A percentile compares a stretch with the other conserved stretches of the same genome.
Evolutionary conservation across 2,113 vertebrate species (phyloP).

Genomic region (Notothenia rossii): DNA sequence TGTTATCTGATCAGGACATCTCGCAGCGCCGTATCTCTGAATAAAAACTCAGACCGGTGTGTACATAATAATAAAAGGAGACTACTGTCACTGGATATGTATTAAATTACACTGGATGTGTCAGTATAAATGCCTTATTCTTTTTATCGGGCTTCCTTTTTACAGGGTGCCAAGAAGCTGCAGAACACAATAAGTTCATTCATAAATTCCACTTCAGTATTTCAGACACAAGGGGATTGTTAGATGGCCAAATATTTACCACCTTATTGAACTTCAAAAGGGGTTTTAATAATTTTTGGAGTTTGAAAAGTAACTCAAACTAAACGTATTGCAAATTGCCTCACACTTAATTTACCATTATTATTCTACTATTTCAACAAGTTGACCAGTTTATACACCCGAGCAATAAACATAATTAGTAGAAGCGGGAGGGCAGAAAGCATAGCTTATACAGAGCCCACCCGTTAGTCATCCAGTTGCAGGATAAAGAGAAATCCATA

Average conservation of each 20-base stretch:
- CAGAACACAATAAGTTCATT: background rate
- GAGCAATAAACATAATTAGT: too few relatives aligned
- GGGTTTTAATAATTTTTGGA: too few relatives aligned
- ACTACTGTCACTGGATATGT: background rate
- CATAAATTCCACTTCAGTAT: background rate
- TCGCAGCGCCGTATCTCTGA: constrained; percentile 41
- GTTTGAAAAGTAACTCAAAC: too few relatives aligned
- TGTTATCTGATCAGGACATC: constrained; percentile 72
- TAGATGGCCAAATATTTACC: background rate
- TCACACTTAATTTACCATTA: too few relatives aligned
- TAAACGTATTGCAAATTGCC: too few relatives aligned
- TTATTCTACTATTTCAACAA: too few relatives aligned
- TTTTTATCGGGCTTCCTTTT: constrained; percentile 2
- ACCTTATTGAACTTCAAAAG: background rate
- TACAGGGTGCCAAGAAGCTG: background rate
- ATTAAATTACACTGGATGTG: background rate
- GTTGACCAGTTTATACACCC: too few relatives aligned
- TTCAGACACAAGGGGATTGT: too few relatives aligned
- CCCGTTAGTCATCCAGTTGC: too few relatives aligned
- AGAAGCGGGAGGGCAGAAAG: too few relatives aligned
- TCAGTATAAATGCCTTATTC: background rate
- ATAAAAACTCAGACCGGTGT: constrained; percentile 62
- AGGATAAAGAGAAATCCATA: too few relatives aligned
- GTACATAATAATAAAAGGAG: constrained; percentile 26
- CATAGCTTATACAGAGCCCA: too few relatives aligned